These are phyloP conservation scores for Cenopis cana DNA, from an alignment of 2,888 invertebrate genomes.

Conservation along the genomic window DNA sequence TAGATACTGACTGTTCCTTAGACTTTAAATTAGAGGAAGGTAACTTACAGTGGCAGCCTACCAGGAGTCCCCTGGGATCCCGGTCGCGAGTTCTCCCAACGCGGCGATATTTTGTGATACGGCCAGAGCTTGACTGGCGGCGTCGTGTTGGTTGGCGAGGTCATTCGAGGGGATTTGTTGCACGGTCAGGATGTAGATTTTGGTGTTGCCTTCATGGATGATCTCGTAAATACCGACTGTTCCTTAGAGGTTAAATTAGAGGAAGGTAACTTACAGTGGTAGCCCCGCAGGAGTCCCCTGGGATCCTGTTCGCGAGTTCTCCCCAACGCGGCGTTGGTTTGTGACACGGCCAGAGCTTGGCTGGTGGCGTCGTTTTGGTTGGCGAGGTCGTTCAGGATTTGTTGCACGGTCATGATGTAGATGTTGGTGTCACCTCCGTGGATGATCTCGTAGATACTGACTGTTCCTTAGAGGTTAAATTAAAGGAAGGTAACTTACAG, in stretches of 20 bases:
- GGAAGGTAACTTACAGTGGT: slow-evolving; percentile 61
- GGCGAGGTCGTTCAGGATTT: slow-evolving; percentile 57
- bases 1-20: slow-evolving; percentile 9
- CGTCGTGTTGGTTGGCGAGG: slow-evolving; percentile 53
- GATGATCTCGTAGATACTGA: slow-evolving; percentile 45
- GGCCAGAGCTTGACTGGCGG: slow-evolving; percentile 56
- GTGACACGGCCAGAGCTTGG: slow-evolving; percentile 58
- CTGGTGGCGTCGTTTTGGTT: slow-evolving; percentile 49
- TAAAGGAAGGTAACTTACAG: slow-evolving; percentile 56
- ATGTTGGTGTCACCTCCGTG: slow-evolving; percentile 57
- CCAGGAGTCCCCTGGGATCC: slow-evolving; percentile 68
- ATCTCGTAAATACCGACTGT: slow-evolving; percentile 44
- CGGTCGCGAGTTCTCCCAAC: slow-evolving; percentile 59
- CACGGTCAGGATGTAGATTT: slow-evolving; percentile 48
- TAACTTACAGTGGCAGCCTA: slow-evolving; percentile 63
- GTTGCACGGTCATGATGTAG: slow-evolving; percentile 50
- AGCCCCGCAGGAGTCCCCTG: slow-evolving; percentile 68
- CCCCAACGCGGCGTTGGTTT: slow-evolving; percentile 58
- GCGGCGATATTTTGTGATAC: slow-evolving; percentile 56
- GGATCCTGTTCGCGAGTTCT: slow-evolving; percentile 57
- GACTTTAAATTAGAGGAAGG: no score
- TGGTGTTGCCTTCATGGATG: slow-evolving; percentile 58
- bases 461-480: no score
- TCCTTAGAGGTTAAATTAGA: no score
- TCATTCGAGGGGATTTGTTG: slow-evolving; percentile 52